Evolutionary conservation across 2,797 vertebrate species (phyloP), one percentile per base, ranked within the genome.

Genomic region (Oreortyx pictus): DNA sequence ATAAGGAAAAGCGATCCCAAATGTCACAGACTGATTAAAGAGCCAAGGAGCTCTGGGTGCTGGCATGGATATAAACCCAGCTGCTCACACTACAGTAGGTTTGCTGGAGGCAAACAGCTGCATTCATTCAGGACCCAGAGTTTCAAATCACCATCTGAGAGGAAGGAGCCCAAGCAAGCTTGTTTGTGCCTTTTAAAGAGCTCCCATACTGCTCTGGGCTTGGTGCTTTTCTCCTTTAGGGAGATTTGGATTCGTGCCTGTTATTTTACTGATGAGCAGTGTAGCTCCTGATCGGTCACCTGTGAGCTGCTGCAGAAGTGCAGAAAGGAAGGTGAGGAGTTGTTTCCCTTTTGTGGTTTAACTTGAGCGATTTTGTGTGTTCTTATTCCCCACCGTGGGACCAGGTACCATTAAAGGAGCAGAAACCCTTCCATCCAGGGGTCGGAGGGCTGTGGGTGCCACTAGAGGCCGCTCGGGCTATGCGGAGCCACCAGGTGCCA

Each of bases 1-100:
- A 43, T 29, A 20, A 46, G 17, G 71, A 82, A 46, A 43, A 33
- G 18, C 0, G 0, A 56, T 60, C 52, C 25, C 17, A 67, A 41
- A 20, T 52, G 24, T 54, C 31, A 17, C 35, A n/a, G 23, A 12
- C 17, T 31, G 11, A 47, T 13, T 18, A 7, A 74, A 59, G 25
- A 67, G n/a, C 3, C 13, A 31, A 41, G n/a, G 35, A 50, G 25
- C 29, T 54, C 39, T 54, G 82, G 46, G 43, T 20, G 83, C 31
- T 25, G 29, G 12, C 14, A 18, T 4, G 20, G 25, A 12, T 4
- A 8, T 5, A 35, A 72, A 86, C 31, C 20, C 17, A 24, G 49
- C 14, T 91, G 46, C 18, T 91, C 19, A 17, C 11, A 1, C 7
- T 23, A 5, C 59, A 43, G 44, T 10, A 0, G 14, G 19, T 35